Percentiles rank a stretch among this genome's conserved stretches.
phyloP scores from a whole-genome alignment of 2,888 invertebrate species.

The Synergus itoensis region DNA sequence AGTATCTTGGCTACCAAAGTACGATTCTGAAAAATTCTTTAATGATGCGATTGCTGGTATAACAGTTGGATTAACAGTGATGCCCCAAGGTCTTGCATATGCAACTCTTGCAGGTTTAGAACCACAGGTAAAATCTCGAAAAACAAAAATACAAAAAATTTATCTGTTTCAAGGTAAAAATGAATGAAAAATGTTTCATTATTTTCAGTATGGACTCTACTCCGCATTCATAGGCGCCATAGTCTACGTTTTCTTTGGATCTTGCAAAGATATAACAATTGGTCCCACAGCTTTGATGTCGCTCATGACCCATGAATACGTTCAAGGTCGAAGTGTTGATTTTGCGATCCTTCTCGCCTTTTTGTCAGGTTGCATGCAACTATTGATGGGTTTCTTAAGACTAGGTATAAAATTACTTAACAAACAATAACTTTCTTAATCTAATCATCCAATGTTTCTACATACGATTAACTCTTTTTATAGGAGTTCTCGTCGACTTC shows the following conservation, averaged over 20 bases:
- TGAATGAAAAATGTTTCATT: background rate
- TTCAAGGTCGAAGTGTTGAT: conserved; percentile 84
- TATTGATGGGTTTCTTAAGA: conserved; percentile 89
- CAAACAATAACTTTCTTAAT: background rate
- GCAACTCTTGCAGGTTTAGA: conserved; percentile 93
- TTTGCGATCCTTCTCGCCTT: conserved; percentile 92
- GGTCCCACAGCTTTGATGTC: conserved; percentile 97
- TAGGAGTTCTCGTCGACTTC: conserved; percentile 93
- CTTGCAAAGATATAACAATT: conserved; percentile 91
- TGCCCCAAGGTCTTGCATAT: conserved; percentile 96
- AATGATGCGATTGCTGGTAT: conserved; percentile 94
- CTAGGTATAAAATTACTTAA: conserved; percentile 81
- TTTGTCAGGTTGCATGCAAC: conserved; percentile 88
- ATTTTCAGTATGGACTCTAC: conserved; percentile 92
- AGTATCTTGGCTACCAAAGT: conserved; percentile 86
- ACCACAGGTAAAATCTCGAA: conserved; percentile 83
- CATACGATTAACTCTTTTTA: conserved; percentile 49
- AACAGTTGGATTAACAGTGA: conserved; percentile 94
- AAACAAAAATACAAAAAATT: background rate
- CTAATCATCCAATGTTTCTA: background rate
- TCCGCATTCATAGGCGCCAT: conserved; percentile 97
- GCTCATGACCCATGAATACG: conserved; percentile 91
- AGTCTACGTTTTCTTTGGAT: conserved; percentile 93
- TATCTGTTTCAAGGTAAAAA: background rate
- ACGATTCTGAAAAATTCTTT: conserved; percentile 87